Base-by-base conservation (phyloP, 2,797 vertebrate genomes). In the Xenentodon cancila region DNA sequence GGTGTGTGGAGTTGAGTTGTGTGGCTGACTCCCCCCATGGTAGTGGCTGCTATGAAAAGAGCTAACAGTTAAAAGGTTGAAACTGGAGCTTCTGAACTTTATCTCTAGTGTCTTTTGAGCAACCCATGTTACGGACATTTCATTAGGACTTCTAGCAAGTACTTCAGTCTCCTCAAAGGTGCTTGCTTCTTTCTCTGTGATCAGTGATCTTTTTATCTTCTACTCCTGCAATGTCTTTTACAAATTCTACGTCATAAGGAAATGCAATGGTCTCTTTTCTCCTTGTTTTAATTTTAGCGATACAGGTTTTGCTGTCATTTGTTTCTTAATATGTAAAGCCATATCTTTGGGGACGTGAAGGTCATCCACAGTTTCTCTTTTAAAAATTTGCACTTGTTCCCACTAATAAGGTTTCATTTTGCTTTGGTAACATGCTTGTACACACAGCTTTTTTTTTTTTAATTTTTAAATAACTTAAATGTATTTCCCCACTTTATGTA, bases 401-500 rank as follows among this genome's bases (percentile, higher is more conserved):
- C 20, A 42, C 27, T 46, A 21, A 43, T 51, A 50, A 5, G 9
- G 34, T 11, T 37, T 37, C 34, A 65, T 19, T 55, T 65, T 61
- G 40, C 19, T 55, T 59, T 5, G 16, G 18, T 34, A 45, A 5
- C 17, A 16, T 11, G 37, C 51, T 48, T 60, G 25, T 5, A 25
- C 25, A 25, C 25, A 25, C 25, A 25, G 25, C 25, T 3, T 25
- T 30, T 5, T 3, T n/a, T n/a, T 25, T 25, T 25, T 30, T 5
- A 30, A 54, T 3, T 44, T 73, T 25, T 56, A 22, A 30, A 70
- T 47, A 25, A 25, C 55, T 71, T 43, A 57, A 59, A 71, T 71
- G 42, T 53, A 45, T 74, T 60, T 53, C 17, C 22, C 64, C 19
- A n/a, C 55, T 63, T n/a, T 55, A 70, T 18, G 15, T 58, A 69